Percentiles rank a stretch among this genome's conserved stretches.
These are phyloP conservation scores for Poeciliopsis turneri DNA, from an alignment of 2,797 vertebrate species.

Conservation along the genomic window DNA sequence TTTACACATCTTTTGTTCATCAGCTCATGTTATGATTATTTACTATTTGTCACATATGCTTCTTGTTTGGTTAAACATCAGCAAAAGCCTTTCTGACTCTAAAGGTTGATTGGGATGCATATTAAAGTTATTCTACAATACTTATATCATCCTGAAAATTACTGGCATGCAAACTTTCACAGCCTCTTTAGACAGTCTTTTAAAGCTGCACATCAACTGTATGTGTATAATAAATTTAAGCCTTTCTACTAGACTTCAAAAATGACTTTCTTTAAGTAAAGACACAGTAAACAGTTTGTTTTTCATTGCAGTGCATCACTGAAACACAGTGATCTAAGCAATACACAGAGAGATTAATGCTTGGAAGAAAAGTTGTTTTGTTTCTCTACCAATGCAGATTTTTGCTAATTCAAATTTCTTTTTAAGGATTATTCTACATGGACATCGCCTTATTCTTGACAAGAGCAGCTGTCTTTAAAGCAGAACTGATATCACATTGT, in stretches of 20 bases:
- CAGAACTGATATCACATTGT: background rate
- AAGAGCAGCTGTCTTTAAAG: background rate
- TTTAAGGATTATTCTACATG: background rate
- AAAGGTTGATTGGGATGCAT: background rate
- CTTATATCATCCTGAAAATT: background rate
- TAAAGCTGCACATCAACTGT: background rate
- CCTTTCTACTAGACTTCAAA: background rate
- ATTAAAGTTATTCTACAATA: background rate
- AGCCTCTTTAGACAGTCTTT: background rate
- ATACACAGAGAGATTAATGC: background rate
- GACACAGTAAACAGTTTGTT: background rate
- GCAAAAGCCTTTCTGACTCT: constrained; percentile 27
- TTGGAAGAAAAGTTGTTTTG: background rate
- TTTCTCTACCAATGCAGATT: background rate
- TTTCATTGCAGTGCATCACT: background rate
- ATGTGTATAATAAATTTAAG: background rate
- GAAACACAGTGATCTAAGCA: background rate
- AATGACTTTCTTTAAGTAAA: background rate
- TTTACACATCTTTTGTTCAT: background rate
- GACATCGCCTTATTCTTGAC: background rate
- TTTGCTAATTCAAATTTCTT: background rate
- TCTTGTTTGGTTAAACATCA: constrained; percentile 23
- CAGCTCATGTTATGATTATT: constrained; percentile 1
- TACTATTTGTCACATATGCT: background rate
- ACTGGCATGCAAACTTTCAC: background rate